phyloP scores from a whole-genome alignment of 35 echinoderm and acorn worm species.

The Strongylocentrotus purpuratus region DNA sequence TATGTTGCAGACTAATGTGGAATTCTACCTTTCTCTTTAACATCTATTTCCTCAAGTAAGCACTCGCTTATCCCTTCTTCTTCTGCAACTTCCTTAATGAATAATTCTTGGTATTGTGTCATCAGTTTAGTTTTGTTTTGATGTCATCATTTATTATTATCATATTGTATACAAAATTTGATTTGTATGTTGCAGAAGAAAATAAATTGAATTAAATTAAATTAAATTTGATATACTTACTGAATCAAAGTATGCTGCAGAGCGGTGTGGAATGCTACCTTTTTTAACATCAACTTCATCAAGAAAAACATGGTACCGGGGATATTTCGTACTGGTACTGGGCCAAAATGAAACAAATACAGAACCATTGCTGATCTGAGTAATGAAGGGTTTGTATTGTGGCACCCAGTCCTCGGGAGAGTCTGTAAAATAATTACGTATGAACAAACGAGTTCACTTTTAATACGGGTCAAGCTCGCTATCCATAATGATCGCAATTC shows the following conservation, averaged over 20 bases:
- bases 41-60: not conserved
- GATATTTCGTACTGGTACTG: not conserved
- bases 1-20: not conserved
- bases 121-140: not conserved
- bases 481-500: too few relatives aligned
- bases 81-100: too few relatives aligned
- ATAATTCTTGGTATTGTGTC: not conserved
- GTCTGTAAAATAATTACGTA: not conserved
- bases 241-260: not conserved
- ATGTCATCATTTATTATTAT: not conserved
- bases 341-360: not conserved
- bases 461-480: too few relatives aligned
- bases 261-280: not conserved
- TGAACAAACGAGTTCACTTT: too few relatives aligned
- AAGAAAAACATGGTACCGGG: not conserved
- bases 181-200: not conserved
- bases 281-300: not conserved
- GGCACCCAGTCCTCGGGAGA: not conserved
- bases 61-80: too few relatives aligned
- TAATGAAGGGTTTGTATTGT: not conserved
- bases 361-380: not conserved
- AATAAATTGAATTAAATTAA: not conserved
- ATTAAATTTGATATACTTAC: not conserved
- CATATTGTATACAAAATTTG: not conserved
- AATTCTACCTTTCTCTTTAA: not conserved